Evolutionary conservation across 2,888 invertebrate species (phyloP), one percentile per base, ranked within the genome.

Genomic region (Ametastegia equiseti): DNA sequence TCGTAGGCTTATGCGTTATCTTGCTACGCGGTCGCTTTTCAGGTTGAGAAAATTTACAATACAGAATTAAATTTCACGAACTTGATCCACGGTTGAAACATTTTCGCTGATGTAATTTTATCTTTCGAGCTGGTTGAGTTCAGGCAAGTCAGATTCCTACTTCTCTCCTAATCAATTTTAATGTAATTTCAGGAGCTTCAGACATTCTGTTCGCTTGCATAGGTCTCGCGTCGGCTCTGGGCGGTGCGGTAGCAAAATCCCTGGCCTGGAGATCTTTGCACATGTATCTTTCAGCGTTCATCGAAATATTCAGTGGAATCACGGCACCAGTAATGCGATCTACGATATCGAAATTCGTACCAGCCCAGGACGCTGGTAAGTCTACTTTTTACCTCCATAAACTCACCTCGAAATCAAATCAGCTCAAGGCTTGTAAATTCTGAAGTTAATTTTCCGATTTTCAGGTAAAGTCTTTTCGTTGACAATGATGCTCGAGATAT

Each of bases 381-480:
- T 63, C n/a, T n/a, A n/a, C n/a, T 27, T 39, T 23, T 39, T 19
- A 39, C 65, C 39, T 30, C 67, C 27, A 75, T 71, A 1, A 54
- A 5, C 1, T 4, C 4, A n/a, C n/a, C n/a, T n/a, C n/a, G n/a
- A n/a, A n/a, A n/a, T n/a, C n/a, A n/a, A n/a, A n/a, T n/a, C n/a
- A n/a, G n/a, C 13, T 50, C 33, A 7, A 1, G 1, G 36, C 36
- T 36, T 39, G 3, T 71, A 6, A 0, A 42, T 13, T 3, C 39
- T 5, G 19, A 67, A 65, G n/a, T 71, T 5, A 65, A 33, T 75
- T 65, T 57, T 81, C 15, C 33, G 73, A 80, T 36, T 85, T 85
- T 15, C 83, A 90, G 95, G 95, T 2, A 95, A 95, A 92, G 93
- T 96, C 30, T 96, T 96, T 88, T 94, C 96, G 0, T 91, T 96